phyloP scores from a whole-genome alignment of 2,797 vertebrate species.

The Antennarius maculatus region DNA sequence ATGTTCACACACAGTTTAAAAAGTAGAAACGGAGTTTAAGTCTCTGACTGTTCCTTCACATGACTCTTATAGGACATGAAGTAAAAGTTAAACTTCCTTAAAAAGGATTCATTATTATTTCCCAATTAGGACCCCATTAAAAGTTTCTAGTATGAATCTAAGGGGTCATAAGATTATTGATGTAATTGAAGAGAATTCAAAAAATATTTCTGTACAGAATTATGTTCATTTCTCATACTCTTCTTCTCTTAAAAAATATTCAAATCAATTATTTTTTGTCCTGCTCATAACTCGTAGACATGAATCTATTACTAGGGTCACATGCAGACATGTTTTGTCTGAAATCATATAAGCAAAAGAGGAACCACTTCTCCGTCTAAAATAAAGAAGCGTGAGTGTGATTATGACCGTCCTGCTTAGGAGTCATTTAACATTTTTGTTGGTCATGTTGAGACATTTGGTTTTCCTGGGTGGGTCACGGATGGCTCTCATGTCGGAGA shows the following conservation, averaged over 20 bases:
- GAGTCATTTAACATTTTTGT: background rate
- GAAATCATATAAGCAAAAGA: too few species aligned
- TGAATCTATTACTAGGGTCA: background rate
- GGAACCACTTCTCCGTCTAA: background rate
- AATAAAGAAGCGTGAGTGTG: background rate
- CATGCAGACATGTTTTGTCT: background rate
- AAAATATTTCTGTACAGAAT: background rate
- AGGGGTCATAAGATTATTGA: background rate
- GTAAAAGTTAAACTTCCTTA: background rate
- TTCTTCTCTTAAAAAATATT: background rate
- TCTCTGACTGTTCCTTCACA: constrained; percentile 4
- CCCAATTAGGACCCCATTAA: background rate
- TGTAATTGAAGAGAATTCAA: background rate
- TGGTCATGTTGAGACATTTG: background rate
- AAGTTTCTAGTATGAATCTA: background rate
- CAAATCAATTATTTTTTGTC: background rate
- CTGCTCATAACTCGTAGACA: background rate
- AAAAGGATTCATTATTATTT: background rate
- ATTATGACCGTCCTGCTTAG: background rate
- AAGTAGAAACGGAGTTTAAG: constrained; percentile 13
- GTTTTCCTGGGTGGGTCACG: background rate
- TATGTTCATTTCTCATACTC: background rate
- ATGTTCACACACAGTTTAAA: constrained; percentile 37
- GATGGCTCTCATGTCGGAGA: background rate
- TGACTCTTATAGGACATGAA: constrained; percentile 5